These are phyloP conservation scores for Kryptolebias ocellatus DNA, from an alignment of 2,797 vertebrate species.

Conservation along the genomic window DNA sequence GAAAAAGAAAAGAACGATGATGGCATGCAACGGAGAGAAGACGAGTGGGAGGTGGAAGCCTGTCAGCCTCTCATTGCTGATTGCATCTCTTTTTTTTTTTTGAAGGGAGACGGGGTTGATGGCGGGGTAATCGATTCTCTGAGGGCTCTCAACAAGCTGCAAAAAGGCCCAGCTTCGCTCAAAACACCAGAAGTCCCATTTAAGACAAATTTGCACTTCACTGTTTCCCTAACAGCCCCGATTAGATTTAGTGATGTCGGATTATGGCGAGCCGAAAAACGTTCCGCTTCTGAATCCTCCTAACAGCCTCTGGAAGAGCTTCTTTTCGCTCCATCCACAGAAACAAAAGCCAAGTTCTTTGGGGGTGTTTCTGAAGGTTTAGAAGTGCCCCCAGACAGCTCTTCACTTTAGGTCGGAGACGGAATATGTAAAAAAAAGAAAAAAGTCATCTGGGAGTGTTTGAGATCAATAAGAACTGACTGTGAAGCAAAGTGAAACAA, in stretches of 20 bases:
- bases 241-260: constrained; percentile 50
- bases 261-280: constrained; percentile 23
- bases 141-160: constrained; percentile 30
- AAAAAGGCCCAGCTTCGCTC: constrained; percentile 24
- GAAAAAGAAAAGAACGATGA: constrained; percentile 54
- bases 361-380: constrained; percentile 29
- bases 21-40: constrained; percentile 25
- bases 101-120: constrained; percentile 31
- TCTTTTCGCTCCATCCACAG: constrained; percentile 39
- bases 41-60: constrained; percentile 41
- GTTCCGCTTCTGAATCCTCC: constrained; percentile 38
- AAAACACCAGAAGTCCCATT: constrained; percentile 49
- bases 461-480: background rate
- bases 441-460: background rate
- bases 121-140: constrained; percentile 38
- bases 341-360: constrained; percentile 48
- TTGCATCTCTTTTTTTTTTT: constrained; percentile 38
- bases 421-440: too few species aligned
- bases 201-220: constrained; percentile 34
- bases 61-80: constrained; percentile 46
- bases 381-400: constrained; percentile 21
- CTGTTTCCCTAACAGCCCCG: constrained; percentile 55
- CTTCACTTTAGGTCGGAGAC: too few species aligned
- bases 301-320: constrained; percentile 36
- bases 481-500: constrained; percentile 1